phyloP scores from a whole-genome alignment of 2,113 vertebrate genomes.

The Coracopsis vasa region DNA sequence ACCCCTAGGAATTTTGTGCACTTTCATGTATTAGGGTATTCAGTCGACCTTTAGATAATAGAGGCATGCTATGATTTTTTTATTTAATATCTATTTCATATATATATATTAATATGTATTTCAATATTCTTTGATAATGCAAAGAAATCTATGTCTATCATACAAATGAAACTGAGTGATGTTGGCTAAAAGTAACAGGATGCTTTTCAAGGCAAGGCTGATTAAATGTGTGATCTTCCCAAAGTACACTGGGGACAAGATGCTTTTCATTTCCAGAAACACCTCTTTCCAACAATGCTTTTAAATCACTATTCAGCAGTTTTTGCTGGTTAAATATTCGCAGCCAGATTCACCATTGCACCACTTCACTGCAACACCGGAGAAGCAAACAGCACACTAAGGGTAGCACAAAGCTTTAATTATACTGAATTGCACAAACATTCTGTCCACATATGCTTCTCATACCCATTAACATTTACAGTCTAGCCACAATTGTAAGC shows the following conservation, averaged over 20 bases:
- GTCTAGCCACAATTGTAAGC: not conserved
- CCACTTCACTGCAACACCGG: not conserved
- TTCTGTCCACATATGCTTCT: not conserved
- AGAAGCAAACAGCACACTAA: not conserved
- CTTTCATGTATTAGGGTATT: not conserved
- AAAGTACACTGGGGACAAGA: not conserved
- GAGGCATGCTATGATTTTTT: not conserved
- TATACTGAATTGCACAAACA: not conserved
- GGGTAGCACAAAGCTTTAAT: not conserved
- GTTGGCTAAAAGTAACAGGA: not conserved
- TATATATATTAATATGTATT: not conserved
- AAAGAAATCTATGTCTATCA: not conserved
- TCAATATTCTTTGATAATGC: not conserved
- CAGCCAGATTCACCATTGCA: not conserved
- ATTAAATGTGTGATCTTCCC: not conserved
- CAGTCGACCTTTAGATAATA: not conserved
- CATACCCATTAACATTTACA: not conserved
- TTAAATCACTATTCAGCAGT: not conserved
- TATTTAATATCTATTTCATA: not conserved
- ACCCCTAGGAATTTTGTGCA: not conserved
- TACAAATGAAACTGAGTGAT: not conserved
- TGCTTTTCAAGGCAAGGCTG: not conserved
- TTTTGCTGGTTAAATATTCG: constrained; percentile 8
- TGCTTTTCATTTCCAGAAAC: not conserved
- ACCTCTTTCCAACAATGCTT: not conserved